A percentile compares a stretch with the other conserved stretches of the same genome.
Evolutionary conservation across 53 echinoderm and acorn worm genomes (phyloP).

Genomic region (Mesocentrotus franciscanus): DNA sequence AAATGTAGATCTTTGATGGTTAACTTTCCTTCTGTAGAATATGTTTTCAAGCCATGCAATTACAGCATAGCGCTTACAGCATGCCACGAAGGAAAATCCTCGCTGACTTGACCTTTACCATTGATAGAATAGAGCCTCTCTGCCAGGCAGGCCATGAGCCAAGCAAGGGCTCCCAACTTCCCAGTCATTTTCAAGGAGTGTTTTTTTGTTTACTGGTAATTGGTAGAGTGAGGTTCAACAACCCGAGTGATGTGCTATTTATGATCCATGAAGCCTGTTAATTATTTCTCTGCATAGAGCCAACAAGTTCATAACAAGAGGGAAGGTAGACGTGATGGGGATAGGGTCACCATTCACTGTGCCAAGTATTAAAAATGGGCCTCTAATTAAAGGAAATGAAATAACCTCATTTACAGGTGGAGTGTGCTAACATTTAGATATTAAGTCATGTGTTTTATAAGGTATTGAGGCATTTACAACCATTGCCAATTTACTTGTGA

Average conservation of each 20-base stretch:
- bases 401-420: neutral
- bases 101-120: neutral
- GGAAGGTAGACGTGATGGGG: neutral
- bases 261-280: constrained; percentile 30
- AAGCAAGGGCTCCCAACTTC: neutral
- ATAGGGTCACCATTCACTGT: neutral
- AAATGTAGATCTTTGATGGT: neutral
- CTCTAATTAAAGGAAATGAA: neutral
- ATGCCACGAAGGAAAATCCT: neutral
- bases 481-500: too few relatives aligned
- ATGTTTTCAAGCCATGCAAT: neutral
- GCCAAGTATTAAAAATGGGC: constrained; percentile 11
- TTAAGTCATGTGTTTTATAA: neutral
- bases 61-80: neutral
- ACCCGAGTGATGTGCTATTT: constrained; percentile 21
- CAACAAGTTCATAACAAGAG: neutral
- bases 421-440: neutral
- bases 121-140: neutral
- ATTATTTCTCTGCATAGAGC: constrained; percentile 23
- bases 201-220: constrained; percentile 48
- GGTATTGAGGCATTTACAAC: neutral
- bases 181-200: constrained; percentile 29
- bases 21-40: neutral
- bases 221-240: constrained; percentile 46
- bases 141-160: neutral